These are phyloP conservation scores for Ceyx erithaca DNA, from an alignment of 2,797 vertebrate genomes.

Conservation along the genomic window DNA sequence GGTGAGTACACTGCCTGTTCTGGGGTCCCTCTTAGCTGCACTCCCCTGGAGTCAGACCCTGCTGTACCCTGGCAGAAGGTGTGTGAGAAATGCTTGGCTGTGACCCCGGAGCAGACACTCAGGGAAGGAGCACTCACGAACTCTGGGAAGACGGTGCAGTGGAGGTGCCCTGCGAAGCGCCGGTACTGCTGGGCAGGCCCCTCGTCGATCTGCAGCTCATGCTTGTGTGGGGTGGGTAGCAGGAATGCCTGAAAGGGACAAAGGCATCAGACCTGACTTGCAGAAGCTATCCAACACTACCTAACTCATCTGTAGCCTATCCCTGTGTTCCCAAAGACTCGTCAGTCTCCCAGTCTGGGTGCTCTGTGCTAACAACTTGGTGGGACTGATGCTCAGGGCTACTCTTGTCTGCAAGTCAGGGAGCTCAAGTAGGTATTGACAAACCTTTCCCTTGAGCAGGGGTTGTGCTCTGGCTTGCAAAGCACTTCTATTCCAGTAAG, in stretches of 20 bases:
- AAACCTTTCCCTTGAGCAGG: not conserved
- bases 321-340: not conserved
- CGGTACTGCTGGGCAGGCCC: constrained; percentile 81
- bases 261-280: not conserved
- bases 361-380: not conserved
- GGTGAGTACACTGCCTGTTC: not conserved
- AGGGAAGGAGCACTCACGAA: constrained; percentile 86
- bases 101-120: not conserved
- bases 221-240: constrained; percentile 80
- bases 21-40: not conserved
- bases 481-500: not conserved
- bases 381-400: not conserved
- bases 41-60: not conserved
- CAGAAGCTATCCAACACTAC: not conserved
- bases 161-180: constrained; percentile 80
- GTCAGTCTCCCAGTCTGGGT: not conserved
- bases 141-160: constrained; percentile 81
- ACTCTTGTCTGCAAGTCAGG: not conserved
- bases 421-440: not conserved
- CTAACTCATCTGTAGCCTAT: not conserved
- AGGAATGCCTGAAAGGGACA: constrained; percentile 81
- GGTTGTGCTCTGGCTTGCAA: not conserved
- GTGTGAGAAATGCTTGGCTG: not conserved
- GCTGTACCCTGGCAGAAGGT: not conserved
- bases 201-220: constrained; percentile 81